Evolutionary conservation across 2,797 vertebrate genomes (phyloP).

Genomic region (Dryobates pubescens): DNA sequence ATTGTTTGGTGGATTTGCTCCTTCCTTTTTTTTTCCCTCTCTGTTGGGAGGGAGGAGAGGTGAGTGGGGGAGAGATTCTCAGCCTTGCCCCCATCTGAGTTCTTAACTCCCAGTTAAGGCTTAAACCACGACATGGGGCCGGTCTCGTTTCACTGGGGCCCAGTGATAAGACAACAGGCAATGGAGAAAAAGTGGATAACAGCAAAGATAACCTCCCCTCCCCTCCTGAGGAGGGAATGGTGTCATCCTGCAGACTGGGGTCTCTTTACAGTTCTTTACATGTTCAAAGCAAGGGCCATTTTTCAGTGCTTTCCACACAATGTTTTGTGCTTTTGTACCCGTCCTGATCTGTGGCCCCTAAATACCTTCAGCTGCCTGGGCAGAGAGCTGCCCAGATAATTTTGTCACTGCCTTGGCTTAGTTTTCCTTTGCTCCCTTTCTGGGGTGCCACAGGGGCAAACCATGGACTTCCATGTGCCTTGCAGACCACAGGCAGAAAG

Average conservation of each 20-base stretch:
- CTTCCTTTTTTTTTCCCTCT: no score
- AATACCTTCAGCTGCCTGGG: background rate
- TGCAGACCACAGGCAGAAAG: background rate
- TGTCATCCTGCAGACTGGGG: background rate
- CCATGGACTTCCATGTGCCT: background rate
- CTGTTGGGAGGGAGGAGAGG: no score
- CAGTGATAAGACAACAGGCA: no score
- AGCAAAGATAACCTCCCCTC: background rate
- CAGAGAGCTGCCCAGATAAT: background rate
- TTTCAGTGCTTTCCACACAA: background rate
- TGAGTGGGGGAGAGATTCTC: no score
- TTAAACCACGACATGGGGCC: no score
- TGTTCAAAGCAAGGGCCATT: background rate
- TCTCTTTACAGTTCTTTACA: background rate
- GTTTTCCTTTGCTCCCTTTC: background rate
- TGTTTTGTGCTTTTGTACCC: background rate
- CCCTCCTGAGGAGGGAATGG: background rate
- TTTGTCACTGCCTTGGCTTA: background rate
- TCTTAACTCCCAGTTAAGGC: no score
- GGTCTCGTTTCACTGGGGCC: no score
- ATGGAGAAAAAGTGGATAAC: background rate
- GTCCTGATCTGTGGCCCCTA: background rate
- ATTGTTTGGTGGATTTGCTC: no score
- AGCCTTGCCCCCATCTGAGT: no score
- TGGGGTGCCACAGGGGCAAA: background rate